Evolutionary conservation across 1,140 invertebrate species (phyloP), one percentile per base, ranked within the genome.

Genomic region (Drosophila persimilis): DNA sequence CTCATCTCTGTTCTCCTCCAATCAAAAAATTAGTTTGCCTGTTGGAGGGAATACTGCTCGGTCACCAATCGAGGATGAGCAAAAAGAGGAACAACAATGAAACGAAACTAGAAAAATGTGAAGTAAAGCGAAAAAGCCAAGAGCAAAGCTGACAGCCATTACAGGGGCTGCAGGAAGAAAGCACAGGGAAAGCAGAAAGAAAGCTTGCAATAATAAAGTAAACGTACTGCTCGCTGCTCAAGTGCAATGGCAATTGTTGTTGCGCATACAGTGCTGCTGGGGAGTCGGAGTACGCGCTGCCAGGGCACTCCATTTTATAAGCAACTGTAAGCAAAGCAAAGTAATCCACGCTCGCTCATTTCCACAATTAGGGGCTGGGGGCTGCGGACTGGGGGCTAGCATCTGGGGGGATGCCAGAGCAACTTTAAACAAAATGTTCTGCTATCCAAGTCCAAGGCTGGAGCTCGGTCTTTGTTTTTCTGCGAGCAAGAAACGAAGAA

Each of bases 211-310:
- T 86, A 85, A 86, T 81, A 77, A 80, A 88, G 83, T 86, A 80
- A 86, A 80, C 83, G 86, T 39, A 52, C 59, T 84, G 80, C 79
- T 78, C 58, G 69, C 71, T 63, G 75, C 81, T 86, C 77, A 72
- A 86, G 83, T 86, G 81, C 81, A 86, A 86, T 81, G 74, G 73
- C 81, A 88, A 86, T 78, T 86, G 81, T 86, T 78, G 64, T 71
- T 46, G 61, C 41, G 62, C 35, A 47, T 26, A 80, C 77, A 80
- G 57, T 78, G 62, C 74, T n/a, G 43, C 67, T 46, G 22, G 22
- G 22, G 24, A 24, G 24, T 24, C 0, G 24, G 24, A 24, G 17
- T 17, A 0, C 17, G 17, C 17, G 17, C 17, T 20, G 46, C 22
- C 52, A 22, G 26, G 43, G 55, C 51, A 77, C 78, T 81, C 63